Conservation (phyloP, 1,140 invertebrate species). For the Drosophila kikkawai region DNA sequence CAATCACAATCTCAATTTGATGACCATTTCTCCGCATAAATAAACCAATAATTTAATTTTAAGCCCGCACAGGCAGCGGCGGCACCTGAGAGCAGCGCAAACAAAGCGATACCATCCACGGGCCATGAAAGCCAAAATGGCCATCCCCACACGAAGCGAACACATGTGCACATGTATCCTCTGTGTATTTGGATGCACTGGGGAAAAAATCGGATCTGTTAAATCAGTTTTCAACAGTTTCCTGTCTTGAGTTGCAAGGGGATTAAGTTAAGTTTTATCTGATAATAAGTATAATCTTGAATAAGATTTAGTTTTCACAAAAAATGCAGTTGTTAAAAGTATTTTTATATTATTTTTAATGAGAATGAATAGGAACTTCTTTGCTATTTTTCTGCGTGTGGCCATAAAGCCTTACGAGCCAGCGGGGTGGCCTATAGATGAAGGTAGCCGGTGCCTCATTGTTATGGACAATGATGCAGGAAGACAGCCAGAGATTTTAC, state of each 20-base stretch:
- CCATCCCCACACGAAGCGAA: conserved; percentile 14
- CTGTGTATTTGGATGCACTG: conserved; percentile 12
- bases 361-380: no score
- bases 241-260: neutral
- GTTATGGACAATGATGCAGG: conserved; percentile 73
- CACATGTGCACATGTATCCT: conserved; percentile 23
- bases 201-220: neutral
- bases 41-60: conserved; percentile 80
- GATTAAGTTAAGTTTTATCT: neutral
- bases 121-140: conserved; percentile 60
- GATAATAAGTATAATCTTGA: neutral
- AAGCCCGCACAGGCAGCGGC: conserved; percentile 49
- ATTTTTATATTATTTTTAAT: no score
- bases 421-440: conserved; percentile 7
- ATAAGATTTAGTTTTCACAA: neutral
- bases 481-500: conserved; percentile 54
- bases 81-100: conserved; percentile 33
- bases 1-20: conserved; percentile 70
- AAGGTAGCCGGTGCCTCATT: conserved; percentile 45
- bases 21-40: conserved; percentile 74
- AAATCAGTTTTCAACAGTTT: neutral
- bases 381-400: conserved; percentile 3
- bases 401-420: conserved; percentile 65
- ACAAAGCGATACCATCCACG: conserved; percentile 48
- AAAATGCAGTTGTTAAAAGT: neutral